Base-by-base conservation (phyloP, 1,140 invertebrate species). In the Paraescarpia echinospica region DNA sequence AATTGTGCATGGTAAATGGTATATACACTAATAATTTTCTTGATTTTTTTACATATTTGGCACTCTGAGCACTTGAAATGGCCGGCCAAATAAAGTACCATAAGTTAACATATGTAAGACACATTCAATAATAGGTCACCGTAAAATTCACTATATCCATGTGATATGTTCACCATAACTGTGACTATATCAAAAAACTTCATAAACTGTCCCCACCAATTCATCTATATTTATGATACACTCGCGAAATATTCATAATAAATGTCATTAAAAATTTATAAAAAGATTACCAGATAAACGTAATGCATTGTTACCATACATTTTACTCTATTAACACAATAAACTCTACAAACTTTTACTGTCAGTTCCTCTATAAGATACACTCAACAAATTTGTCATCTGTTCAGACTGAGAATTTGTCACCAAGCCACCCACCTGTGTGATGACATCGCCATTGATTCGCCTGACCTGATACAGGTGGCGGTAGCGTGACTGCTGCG, bases 391-490 rank as follows among this genome's bases (percentile, higher is more conserved):
- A 77, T 18, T n/a, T 22, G 59, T 77, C 59, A 77, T 77, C 59
- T 77, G 59, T 18, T 77, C 59, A 27, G 27, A 27, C 0, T 27
- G 48, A 2, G 59, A 77, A 31, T 12, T 77, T 27, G 0, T 77
- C 59, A 1, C 59, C 59, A 2, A 77, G 14, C 59, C 59, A 77
- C 90, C 18, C n/a, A 97, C 98, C 97, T 98, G 98, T 94, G 98
- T 98, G 92, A 98, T 98, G 94, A 98, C 98, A 96, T 98, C 98
- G 31, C 98, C 98, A 94, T 98, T 98, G 51, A 98, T 97, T 27
- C 98, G 98, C 93, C 98, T 97, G 93, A 98, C 98, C 96, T 98
- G 98, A 96, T 98, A 98, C 93, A 98, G 96, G 95, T 98, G 98
- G 92, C 98, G 96, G 95, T 98, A 98, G 95, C 98, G 98, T 94